A percentile compares a stretch with the other conserved stretches of the same genome.
phyloP scores from a whole-genome alignment of 2,113 vertebrate species.

The Geococcyx californianus region DNA sequence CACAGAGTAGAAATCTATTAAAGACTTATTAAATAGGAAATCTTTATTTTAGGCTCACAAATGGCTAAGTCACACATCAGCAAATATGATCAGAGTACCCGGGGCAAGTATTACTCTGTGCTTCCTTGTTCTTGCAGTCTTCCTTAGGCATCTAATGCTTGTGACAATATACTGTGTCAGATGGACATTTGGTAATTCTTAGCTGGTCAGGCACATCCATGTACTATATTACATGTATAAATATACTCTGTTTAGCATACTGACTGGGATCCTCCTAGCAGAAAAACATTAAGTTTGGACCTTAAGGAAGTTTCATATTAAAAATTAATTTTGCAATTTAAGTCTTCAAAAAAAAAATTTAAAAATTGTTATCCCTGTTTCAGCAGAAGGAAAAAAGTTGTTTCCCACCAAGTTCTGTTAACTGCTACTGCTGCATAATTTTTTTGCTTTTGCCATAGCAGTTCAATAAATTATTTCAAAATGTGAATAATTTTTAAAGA shows the following conservation, averaged over 20 bases:
- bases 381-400: neutral
- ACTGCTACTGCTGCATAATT: neutral
- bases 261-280: neutral
- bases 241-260: neutral
- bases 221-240: rapidly evolving
- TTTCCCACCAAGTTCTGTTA: neutral
- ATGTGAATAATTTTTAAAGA: no score
- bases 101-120: neutral
- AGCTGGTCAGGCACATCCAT: neutral
- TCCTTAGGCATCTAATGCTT: neutral
- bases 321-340: neutral
- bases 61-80: neutral
- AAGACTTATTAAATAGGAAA: neutral
- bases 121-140: neutral
- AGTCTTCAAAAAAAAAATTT: neutral
- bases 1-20: neutral
- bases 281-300: neutral
- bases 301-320: neutral
- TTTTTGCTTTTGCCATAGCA: neutral
- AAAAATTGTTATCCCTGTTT: neutral
- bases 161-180: neutral
- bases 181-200: neutral
- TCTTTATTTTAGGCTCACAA: neutral
- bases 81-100: neutral
- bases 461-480: neutral